Evolutionary conservation across 2,797 vertebrate species (phyloP).

Genomic region (Oryzias dopingdopingensis): DNA sequence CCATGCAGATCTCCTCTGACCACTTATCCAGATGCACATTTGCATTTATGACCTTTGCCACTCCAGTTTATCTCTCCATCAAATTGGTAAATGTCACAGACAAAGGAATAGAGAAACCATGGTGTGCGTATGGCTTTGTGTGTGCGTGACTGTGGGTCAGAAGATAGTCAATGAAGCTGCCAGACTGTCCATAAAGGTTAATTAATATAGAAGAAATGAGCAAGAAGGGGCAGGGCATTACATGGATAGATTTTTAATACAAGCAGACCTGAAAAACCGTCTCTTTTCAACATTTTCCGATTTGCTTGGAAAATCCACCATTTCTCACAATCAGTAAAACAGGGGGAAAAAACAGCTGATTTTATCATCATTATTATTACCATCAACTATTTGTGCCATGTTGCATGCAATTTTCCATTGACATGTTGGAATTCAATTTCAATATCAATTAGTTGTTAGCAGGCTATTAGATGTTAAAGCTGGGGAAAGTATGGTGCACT

Average conservation of each 20-base stretch:
- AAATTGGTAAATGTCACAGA: constrained; percentile 75
- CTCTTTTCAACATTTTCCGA: constrained; percentile 18
- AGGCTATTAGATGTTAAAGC: no score
- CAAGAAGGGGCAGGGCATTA: constrained; percentile 29
- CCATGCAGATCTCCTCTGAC: background rate
- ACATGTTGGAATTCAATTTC: no score
- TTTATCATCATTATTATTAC: no score
- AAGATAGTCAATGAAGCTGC: constrained; percentile 59
- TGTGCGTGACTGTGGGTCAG: constrained; percentile 20
- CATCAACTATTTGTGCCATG: no score
- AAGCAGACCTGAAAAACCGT: constrained; percentile 15
- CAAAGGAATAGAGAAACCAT: constrained; percentile 17
- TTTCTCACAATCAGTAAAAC: constrained; percentile 4
- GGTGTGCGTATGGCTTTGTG: constrained; percentile 11
- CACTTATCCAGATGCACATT: constrained; percentile 26
- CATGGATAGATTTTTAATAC: constrained; percentile 39
- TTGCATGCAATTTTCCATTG: no score
- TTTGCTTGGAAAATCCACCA: constrained; percentile 12
- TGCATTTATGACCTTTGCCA: constrained; percentile 45
- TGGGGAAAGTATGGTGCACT: no score
- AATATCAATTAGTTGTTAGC: no score
- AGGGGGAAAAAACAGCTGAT: no score
- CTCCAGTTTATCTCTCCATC: constrained; percentile 65
- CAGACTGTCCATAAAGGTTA: constrained; percentile 79
- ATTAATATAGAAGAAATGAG: constrained; percentile 75